Conservation (phyloP, 2,113 vertebrate species). For the Peucedramus taeniatus region DNA sequence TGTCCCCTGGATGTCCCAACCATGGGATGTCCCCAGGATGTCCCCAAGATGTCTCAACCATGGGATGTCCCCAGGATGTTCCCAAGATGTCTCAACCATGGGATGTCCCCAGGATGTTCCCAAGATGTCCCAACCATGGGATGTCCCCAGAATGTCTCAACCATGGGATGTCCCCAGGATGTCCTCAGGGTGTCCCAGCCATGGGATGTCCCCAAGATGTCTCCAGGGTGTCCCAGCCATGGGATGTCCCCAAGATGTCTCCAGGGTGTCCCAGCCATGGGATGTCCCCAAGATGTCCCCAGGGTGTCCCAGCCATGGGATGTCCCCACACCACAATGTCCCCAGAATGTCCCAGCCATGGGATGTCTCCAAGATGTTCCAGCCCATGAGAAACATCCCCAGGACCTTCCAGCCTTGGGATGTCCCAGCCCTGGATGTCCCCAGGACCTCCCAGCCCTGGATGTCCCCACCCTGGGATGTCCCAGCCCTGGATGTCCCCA, state of each 20-base stretch:
- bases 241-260: too few species aligned
- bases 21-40: neutral
- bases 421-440: neutral
- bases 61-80: neutral
- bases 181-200: too few species aligned
- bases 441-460: neutral
- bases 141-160: neutral
- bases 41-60: neutral
- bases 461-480: neutral
- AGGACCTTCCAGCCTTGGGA: neutral
- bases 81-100: neutral
- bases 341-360: neutral
- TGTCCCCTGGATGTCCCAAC: neutral
- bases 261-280: neutral
- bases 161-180: neutral
- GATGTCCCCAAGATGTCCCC: too few species aligned
- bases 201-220: neutral
- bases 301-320: neutral
- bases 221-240: rapidly evolving
- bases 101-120: neutral
- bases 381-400: neutral
- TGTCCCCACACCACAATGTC: neutral
- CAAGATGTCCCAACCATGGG: neutral
- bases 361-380: neutral
- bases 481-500: neutral